Evolutionary conservation across 2,797 vertebrate genomes (phyloP), one percentile per base, ranked within the genome.

Genomic region (Antennarius maculatus): DNA sequence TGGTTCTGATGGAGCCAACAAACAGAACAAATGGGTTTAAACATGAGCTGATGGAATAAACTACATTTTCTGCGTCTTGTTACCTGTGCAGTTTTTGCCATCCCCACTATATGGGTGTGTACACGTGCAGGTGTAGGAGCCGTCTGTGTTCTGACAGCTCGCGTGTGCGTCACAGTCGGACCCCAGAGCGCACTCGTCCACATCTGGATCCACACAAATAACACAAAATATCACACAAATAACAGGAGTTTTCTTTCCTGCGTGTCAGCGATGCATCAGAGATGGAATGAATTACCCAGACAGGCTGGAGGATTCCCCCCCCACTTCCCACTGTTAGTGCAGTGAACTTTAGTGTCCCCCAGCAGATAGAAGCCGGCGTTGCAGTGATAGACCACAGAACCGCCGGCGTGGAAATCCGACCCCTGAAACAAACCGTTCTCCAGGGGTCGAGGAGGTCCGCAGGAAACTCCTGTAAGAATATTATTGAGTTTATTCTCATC

Each of bases 41-140:
- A 70, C 9, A 55, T 0, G 23, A 7, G 53, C 1, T 7, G 7
- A 18, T 7, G 6, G 3, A 53, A 23, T 42, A 17, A 47, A 47
- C 0, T 23, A 10, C 28, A 31, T 1, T 15, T 48, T 11, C 12
- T 46, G 37, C 12, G 15, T 49, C 1, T 28, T 54, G n/a, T 81
- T 94, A 98, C 97, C 97, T 94, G 95, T 91, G 89, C 97, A 99
- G 85, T 92, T 96, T 91, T 95, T 98, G n/a, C 97, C 97, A 27
- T 97, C 92, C 78, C 97, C 97, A 8, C 86, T 95, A 84, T 96
- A 97, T 0, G 97, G 97, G 43, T 89, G 91, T 54, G 92, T 75
- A 58, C 97, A 99, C 2, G 93, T 94, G 81, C 97, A 99, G 77
- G 92, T 74, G 77, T 99, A 97, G 28, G 97, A 98, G 46, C 97